Evolutionary conservation across 2,888 invertebrate species (phyloP), one percentile per base, ranked within the genome.

Genomic region (Chironomus riparius): DNA sequence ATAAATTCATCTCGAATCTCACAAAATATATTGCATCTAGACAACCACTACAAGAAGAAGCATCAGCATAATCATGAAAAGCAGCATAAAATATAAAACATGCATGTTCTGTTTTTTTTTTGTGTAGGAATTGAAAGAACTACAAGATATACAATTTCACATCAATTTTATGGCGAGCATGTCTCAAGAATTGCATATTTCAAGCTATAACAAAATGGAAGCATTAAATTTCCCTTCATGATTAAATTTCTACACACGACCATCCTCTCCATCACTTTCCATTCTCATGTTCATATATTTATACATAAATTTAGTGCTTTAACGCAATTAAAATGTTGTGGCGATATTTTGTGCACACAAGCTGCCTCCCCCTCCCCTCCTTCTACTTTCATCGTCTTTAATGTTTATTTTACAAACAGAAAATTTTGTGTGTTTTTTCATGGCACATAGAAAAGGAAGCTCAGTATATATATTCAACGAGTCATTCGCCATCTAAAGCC

Each of bases 241-340:
- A 74, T 74, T 74, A 48, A 74, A 74, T 74, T 74, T 74, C 74
- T 15, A 56, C n/a, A n/a, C 18, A 18, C 18, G 56, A 18, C n/a
- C 56, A 15, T 56, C n/a, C 15, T 6, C 18, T 18, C n/a, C 18
- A 15, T 18, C 15, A 56, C 56, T 56, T 15, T 15, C n/a, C 38
- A 38, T 38, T 10, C 38, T 38, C 38, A 38, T 38, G 38, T 38
- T 10, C 38, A 38, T 38, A 38, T 38, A 38, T 38, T 38, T 38
- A 38, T 38, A 38, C 38, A 38, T 38, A 38, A 38, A 38, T 38
- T 38, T 38, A 38, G 38, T 38, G 65, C 65, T 65, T 65, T 65
- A 65, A 65, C 24, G 22, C 65, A 65, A 65, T 65, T 65, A 65
- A 65, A 65, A 65, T 21, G 65, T 65, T 21, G 65, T 22, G 24